Evolutionary conservation across 2,113 vertebrate species (phyloP).

Genomic region (Amphilophus citrinellus): DNA sequence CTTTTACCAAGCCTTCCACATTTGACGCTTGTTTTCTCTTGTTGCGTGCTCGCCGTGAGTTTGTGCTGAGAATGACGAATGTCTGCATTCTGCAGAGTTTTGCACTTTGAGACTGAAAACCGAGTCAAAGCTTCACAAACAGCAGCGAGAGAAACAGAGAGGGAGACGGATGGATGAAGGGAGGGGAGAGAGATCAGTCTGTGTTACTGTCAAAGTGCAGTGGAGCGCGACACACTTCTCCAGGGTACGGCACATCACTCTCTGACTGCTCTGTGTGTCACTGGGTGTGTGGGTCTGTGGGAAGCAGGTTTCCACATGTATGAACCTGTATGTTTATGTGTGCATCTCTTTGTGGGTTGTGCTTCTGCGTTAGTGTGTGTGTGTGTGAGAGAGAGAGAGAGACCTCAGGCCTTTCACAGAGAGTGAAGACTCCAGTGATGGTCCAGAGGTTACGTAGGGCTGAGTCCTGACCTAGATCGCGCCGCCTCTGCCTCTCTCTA

Average conservation of each 20-base stretch:
- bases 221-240: constrained; percentile 56
- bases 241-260: constrained; percentile 58
- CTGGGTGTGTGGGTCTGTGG: not conserved
- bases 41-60: not conserved
- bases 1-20: not conserved
- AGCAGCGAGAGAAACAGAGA: not conserved
- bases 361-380: not conserved
- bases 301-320: constrained; percentile 22
- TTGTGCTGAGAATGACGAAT: constrained; percentile 34
- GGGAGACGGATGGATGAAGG: not conserved
- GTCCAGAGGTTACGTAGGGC: constrained; percentile 28
- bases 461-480: constrained; percentile 59
- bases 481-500: constrained; percentile 5
- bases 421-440: constrained; percentile 28
- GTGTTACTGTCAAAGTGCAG: constrained; percentile 70
- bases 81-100: constrained; percentile 46
- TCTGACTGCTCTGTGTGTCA: not conserved
- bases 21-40: constrained; percentile 12
- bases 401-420: constrained; percentile 2
- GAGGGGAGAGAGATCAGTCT: constrained; percentile 40
- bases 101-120: constrained; percentile 46
- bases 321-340: not conserved
- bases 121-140: constrained; percentile 38
- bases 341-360: not conserved
- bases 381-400: not conserved